Evolutionary conservation across 2,113 vertebrate species (phyloP), one percentile per base, ranked within the genome.

Genomic region (Coreoperca whiteheadi): DNA sequence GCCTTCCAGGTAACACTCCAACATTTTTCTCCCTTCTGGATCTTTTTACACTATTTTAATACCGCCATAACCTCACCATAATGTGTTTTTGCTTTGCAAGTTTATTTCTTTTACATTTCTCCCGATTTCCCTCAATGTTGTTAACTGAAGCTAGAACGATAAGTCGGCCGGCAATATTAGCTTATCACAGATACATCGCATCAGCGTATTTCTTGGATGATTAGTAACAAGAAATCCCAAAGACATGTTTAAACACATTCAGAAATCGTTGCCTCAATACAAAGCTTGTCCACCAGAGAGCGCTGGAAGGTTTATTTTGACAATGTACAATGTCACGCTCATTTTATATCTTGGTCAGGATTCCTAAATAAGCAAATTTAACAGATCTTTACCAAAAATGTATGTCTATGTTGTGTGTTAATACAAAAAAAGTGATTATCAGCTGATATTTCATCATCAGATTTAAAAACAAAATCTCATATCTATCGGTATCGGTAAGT

Each of bases 1-100:
- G 97, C 95, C 74, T 95, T 97, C 79, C 97, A 98, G 96, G 97
- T 97, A 79, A 57, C 50, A 1, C 1, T 0, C 1, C 4, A 0
- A 39, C 0, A 1, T 30, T 14, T 6, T 30, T 8, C 5, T 1
- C 16, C 18, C 10, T 4, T 6, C 4, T 23, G 25, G 14, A 32
- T 5, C 12, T n/a, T 23, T 70, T 59, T 39, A 0, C 6, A 2
- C n/a, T 20, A 11, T 4, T 56, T 54, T 43, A n/a, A 18, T 56
- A n/a, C 50, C 37, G 11, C 23, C 0, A 5, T 37, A 37, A 53
- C 12, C 25, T 25, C 2, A 56, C 8, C 7, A 9, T 10, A 56
- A 4, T 21, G 16, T 23, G 6, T 46, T 21, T 72, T 3, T 18
- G 28, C 14, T 30, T 39, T 23, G 1, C 14, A 7, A 53, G 6